Evolutionary conservation across 2,888 invertebrate species (phyloP), one percentile per base, ranked within the genome.

Genomic region (Cylindroiulus punctatus): DNA sequence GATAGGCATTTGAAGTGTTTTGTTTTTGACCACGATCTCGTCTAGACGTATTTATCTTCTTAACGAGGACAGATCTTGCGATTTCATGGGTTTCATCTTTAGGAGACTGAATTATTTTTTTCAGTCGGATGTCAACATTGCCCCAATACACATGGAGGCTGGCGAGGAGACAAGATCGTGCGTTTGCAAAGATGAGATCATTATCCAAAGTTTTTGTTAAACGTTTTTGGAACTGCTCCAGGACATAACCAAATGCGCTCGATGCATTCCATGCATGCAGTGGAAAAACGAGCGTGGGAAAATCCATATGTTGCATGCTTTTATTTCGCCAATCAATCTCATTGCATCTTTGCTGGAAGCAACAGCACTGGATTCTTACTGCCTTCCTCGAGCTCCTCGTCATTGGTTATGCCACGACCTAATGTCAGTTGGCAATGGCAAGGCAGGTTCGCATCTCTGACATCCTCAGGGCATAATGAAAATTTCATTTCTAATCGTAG

Each of bases 261-360:
- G 22, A 22, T 26, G n/a, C 65, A 26, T 26, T 65, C 22, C 65
- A 30, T 76, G 8, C 12, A 44, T 44, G 4, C 4, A 44, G 8
- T 14, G 12, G 44, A 12, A 44, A 26, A 26, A 17, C 30, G 30
- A 10, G 30, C 26, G 26, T 14, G 30, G 26, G 30, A 30, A 76
- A 30, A 76, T 76, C 76, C 76, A 76, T 30, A 76, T 14, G 76
- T 76, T 76, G 76, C 76, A 76, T 76, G 76, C 76, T 76, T 76
- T 76, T 76, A 10, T 76, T 76, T 76, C 30, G 0, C 76, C 30
- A 30, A 76, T 30, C 76, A 76, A 30, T 76, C 76, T 17, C 14
- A 10, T 8, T 76, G 30, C 76, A 76, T 76, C 7, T 30, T 76
- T 76, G 76, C 76, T 30, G 2, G 26, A 76, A 76, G 76, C 76